Percentiles rank a stretch among this genome's conserved stretches.
phyloP scores from a whole-genome alignment of 2,797 vertebrate genomes.

The Acestrorhynchus altus region DNA sequence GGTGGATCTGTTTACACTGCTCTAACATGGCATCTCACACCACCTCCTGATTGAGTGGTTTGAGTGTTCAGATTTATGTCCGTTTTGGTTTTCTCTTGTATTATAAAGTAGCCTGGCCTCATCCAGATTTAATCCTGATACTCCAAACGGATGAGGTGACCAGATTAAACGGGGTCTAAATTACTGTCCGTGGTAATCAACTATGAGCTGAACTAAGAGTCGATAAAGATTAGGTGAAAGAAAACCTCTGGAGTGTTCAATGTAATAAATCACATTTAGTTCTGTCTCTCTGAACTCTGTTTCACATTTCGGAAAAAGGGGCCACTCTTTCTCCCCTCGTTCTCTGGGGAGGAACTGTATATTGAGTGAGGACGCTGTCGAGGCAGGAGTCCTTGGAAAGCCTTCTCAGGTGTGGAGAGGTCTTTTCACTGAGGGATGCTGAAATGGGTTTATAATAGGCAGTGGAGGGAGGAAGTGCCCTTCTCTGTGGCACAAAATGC shows the following conservation, averaged over 20 bases:
- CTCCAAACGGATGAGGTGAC: too few species aligned
- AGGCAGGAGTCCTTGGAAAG: slow-evolving; percentile 50
- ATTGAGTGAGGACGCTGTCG: slow-evolving; percentile 44
- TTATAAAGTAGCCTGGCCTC: too few species aligned
- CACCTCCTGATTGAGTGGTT: too few species aligned
- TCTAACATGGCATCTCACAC: too few species aligned
- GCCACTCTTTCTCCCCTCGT: slow-evolving; percentile 2
- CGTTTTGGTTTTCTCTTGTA: too few species aligned
- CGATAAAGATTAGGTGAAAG: neutral
- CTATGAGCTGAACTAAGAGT: neutral
- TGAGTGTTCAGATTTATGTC: too few species aligned
- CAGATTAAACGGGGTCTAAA: too few species aligned
- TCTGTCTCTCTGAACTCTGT: slow-evolving; percentile 47
- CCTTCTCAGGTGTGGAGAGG: slow-evolving; percentile 33
- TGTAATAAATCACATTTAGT: slow-evolving; percentile 17
- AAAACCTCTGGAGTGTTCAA: neutral
- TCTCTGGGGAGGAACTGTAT: slow-evolving; percentile 44
- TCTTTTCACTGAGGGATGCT: slow-evolving; percentile 43
- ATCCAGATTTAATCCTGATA: too few species aligned
- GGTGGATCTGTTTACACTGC: too few species aligned
- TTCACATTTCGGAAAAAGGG: slow-evolving; percentile 34
- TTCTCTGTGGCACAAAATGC: slow-evolving; percentile 24
- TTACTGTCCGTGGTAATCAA: neutral
- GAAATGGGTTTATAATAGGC: slow-evolving; percentile 54
- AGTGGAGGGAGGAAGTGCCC: slow-evolving; percentile 6